Evolutionary conservation across 1,140 invertebrate species (phyloP), one percentile per base, ranked within the genome.

Genomic region (Macrobrachium nipponense): DNA sequence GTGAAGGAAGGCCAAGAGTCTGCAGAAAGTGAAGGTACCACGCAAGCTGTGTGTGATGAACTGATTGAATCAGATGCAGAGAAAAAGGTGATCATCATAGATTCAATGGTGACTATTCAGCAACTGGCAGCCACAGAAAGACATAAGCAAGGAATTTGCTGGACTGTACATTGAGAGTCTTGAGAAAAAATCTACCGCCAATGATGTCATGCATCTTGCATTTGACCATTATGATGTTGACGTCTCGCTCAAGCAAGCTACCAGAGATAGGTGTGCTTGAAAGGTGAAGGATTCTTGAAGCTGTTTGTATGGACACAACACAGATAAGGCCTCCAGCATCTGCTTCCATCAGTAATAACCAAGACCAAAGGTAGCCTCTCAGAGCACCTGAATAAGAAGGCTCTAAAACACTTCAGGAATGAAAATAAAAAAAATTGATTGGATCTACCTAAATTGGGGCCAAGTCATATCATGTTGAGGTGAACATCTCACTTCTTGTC

Each of bases 221-320:
- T 72, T 72, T 72, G 68, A 72, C 20, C 68, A 23, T 1, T 72
- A 72, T 18, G 68, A 72, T 23, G 20, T 72, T 23, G 68, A 72
- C 15, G 8, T 18, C 14, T 72, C 7, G 8, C 68, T 72, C 15
- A 72, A 8, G 68, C 14, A 15, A 23, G 20, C 15, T 23, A 72
- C 68, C 14, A 72, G 68, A 23, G 20, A 72, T 23, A 7, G 70
- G 43, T 17, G 70, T 5, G 4, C 0, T 51, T 7, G 27, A 20
- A 73, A 73, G 70, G n/a, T 23, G 18, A 11, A 36, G 7, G n/a
- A n/a, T n/a, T 73, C 23, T 43, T 4, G 27, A 20, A 73, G 27
- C 15, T 73, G 70, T 23, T 36, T 20, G n/a, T 20, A 73, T 36
- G n/a, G 70, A 73, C 27, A 23, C 27, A 36, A 36, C 23, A 23